These are phyloP conservation scores for Diarsia rubi DNA, from an alignment of 2,888 invertebrate genomes.

Conservation along the genomic window DNA sequence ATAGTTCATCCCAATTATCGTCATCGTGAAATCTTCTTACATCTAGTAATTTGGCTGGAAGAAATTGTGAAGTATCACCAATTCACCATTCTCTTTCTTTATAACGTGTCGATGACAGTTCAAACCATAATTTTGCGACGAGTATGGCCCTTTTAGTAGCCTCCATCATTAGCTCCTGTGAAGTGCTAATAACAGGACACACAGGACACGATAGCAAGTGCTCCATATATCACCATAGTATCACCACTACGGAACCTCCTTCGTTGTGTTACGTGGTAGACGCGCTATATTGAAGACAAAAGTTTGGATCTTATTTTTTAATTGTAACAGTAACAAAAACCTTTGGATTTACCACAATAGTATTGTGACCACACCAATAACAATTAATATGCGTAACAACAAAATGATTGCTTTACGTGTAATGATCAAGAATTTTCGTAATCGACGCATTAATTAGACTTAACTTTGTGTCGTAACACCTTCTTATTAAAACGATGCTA, in stretches of 20 bases:
- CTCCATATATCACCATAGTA: not conserved
- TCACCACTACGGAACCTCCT: not conserved
- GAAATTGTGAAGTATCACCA: not conserved
- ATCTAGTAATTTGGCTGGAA: not conserved
- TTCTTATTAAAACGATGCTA: conserved; percentile 28
- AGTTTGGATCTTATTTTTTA: not conserved
- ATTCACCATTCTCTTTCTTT: not conserved
- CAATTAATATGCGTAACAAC: conserved; percentile 14
- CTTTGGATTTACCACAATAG: not conserved
- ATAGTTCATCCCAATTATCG: not conserved
- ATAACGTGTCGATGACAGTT: too few relatives aligned
- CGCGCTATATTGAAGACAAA: not conserved
- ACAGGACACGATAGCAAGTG: too few relatives aligned
- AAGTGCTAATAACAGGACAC: too few relatives aligned
- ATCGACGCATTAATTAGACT: conserved; percentile 36
- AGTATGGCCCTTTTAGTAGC: too few relatives aligned
- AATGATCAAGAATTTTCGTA: conserved; percentile 40
- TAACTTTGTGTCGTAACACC: conserved; percentile 42
- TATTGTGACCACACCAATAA: not conserved
- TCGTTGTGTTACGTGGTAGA: not conserved
- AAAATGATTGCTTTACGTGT: conserved; percentile 23
- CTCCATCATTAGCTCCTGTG: too few relatives aligned
- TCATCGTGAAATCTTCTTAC: not conserved
- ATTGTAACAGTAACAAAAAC: not conserved
- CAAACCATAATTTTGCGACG: too few relatives aligned